Evolutionary conservation across 2,113 vertebrate species (phyloP), one percentile per base, ranked within the genome.

Genomic region (Indicator indicator): DNA sequence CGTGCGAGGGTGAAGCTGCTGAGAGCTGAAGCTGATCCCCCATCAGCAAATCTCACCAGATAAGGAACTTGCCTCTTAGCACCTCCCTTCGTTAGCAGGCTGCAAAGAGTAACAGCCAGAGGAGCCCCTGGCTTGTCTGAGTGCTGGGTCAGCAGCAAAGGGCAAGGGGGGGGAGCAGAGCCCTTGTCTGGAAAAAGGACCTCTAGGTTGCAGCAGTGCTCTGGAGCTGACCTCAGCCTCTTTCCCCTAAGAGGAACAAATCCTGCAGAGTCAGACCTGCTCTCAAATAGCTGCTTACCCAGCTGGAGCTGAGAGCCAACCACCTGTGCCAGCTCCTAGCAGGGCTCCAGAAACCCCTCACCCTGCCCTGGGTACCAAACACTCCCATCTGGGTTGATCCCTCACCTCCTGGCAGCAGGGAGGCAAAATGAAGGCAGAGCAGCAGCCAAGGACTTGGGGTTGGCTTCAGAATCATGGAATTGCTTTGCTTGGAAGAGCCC

Each of bases 241-340:
- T 4, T 32, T 6, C 19, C 33, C 6, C 13, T 1, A 38, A 26
- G 54, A 74, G 36, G 67, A 82, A 75, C 62, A 56, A 69, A 30
- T 12, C 58, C 74, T 69, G 93, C 74, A 21, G 12, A 32, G 56
- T 17, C 83, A 48, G 65, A 21, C 2, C 1, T 1, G 32, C 12
- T 42, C 15, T 9, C 28, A 50, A 27, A 20, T 7, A 62, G 10
- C n/a, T 15, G 1, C 48, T 55, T 16, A 42, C 33, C 68, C 64
- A 48, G 16, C 10, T 0, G 1, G 18, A 50, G 6, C 11, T 0
- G 1, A 38, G 42, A n/a, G 11, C 19, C 2, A 5, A 40, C 5
- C 88, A 46, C 76, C 83, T 17, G 44, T 3, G 32, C 28, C 1
- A 0, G 65, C 30, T 26, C 40, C 69, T 9, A 42, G 38, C 23